Base-by-base conservation (phyloP, 2,888 invertebrate species). In the Epirrita christyi region DNA sequence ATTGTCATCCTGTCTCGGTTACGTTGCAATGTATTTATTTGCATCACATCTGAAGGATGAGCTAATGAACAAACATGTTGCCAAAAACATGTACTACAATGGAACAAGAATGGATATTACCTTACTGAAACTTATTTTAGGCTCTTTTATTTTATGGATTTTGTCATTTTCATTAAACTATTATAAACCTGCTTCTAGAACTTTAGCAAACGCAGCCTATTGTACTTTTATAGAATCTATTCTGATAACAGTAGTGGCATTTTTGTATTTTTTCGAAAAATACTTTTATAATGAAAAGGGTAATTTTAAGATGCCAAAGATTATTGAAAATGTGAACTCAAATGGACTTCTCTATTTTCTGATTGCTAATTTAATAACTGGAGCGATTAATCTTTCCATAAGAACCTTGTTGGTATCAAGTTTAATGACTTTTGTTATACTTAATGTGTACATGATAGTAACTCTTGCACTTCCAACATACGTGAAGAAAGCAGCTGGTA, bases 341-440 rank as follows among this genome's bases (percentile, higher is more conserved):
- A 97, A 97, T 87, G 97, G 97, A 0, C 86, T 98, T 29, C 77
- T 94, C n/a, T 97, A 96, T 81, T 99, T 99, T 81, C 86, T 99
- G 50, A 64, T 96, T 10, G 94, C 96, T 0, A 99, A 99, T 90
- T 66, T 98, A 29, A 77, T 96, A 11, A 99, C 98, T 0, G 98
- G 98, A 8, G 75, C 94, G 2, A 92, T 98, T 5, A 98, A 98
- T 88, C 89, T 97, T 75, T 83, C 88, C 9, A 83, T 96, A 10
- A 88, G 93, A 61, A 96, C 98, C 3, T 81, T 93, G 49, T 79
- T 92, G 2, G 80, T 94, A 3, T 77, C 81, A 21, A 70, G 72
- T 13, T 10, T 61, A 10, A 64, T 71, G 32, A 92, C 93, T 72
- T 80, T 95, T 66, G 2, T 91, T 0, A 93, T 95, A 71, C 78